Percentiles rank a stretch among this genome's conserved stretches.
phyloP scores from a whole-genome alignment of 2,888 invertebrate genomes.

The Leptinotarsa peninsularis region DNA sequence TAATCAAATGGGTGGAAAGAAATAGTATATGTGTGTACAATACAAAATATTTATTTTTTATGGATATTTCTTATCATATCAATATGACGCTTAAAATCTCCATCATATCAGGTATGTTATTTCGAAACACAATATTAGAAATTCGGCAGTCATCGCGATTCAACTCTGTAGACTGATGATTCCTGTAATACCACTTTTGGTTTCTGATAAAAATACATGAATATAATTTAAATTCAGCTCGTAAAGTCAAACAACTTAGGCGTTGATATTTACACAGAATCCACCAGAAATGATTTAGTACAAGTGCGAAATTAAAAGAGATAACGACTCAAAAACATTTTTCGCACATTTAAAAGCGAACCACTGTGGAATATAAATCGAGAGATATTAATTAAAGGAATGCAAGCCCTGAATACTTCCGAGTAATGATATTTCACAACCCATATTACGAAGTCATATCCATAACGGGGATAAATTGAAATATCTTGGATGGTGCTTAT shows the following conservation, averaged over 20 bases:
- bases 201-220: not conserved
- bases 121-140: too few species aligned
- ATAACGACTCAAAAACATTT: constrained; percentile 27
- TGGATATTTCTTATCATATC: too few species aligned
- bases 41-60: too few species aligned
- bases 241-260: not conserved
- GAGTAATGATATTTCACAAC: constrained; percentile 33
- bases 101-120: too few species aligned
- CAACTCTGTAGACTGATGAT: not conserved
- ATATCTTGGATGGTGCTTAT: constrained; percentile 32
- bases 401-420: constrained; percentile 34
- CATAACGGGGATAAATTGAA: constrained; percentile 34
- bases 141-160: too few species aligned
- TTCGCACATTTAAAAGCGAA: constrained; percentile 27
- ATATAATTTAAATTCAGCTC: not conserved
- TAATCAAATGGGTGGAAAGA: too few species aligned
- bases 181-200: not conserved
- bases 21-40: too few species aligned
- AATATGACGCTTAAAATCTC: too few species aligned
- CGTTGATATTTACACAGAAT: not conserved
- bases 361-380: constrained; percentile 31
- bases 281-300: constrained; percentile 29
- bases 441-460: constrained; percentile 32
- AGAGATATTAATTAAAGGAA: constrained; percentile 36
- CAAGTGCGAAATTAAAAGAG: constrained; percentile 21